Conservation (phyloP, 1,140 invertebrate species). For the Teleopsis dalmanni region DNA sequence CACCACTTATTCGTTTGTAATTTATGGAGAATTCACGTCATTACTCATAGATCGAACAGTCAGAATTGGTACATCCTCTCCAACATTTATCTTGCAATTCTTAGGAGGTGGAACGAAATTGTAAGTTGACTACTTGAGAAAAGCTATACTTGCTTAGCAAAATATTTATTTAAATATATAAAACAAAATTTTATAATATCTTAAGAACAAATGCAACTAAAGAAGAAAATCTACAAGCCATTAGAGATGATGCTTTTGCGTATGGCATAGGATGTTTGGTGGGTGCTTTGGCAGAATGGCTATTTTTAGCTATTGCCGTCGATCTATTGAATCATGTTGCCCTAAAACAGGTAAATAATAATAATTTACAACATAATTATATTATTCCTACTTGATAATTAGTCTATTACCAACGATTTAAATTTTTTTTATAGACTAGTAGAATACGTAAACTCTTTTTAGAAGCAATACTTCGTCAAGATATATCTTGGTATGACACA, state of each 20-base stretch:
- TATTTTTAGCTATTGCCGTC: conserved; percentile 56
- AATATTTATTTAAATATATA: no score
- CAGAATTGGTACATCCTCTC: conserved; percentile 49
- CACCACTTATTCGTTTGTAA: conserved; percentile 55
- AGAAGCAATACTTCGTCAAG: conserved; percentile 70
- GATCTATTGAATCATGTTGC: conserved; percentile 58
- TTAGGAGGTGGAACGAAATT: conserved; percentile 53
- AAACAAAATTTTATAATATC: no score
- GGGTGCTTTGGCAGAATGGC: conserved; percentile 53
- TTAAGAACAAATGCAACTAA: conserved; percentile 46
- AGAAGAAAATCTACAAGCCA: conserved; percentile 50
- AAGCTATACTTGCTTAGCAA: no score
- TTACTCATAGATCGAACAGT: conserved; percentile 54
- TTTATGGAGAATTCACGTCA: conserved; percentile 62
- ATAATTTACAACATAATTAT: no score
- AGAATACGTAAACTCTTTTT: conserved; percentile 65
- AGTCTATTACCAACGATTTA: no score
- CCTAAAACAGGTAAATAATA: conserved; percentile 46
- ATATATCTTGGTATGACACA: conserved; percentile 86
- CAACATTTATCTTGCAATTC: conserved; percentile 48
- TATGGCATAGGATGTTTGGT: conserved; percentile 54
- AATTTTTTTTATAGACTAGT: no score
- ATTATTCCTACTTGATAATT: no score
- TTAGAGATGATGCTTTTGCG: conserved; percentile 57
- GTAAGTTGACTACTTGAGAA: conserved; percentile 23